A percentile compares a stretch with the other conserved stretches of the same genome.
phyloP scores from a whole-genome alignment of 2,888 invertebrate species.

The Parapristionchus giblindavisi region DNA sequence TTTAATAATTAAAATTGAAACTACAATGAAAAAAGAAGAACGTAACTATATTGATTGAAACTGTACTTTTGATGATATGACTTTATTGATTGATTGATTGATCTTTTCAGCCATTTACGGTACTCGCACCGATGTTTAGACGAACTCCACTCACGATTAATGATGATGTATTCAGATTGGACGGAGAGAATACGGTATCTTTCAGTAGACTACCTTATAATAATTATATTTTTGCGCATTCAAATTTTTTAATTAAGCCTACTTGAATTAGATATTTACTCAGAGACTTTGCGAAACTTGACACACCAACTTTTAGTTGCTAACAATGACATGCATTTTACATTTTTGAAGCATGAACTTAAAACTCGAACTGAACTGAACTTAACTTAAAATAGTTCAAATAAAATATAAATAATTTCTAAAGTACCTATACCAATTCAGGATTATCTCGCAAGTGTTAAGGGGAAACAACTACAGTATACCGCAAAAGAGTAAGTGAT shows the following conservation, averaged over 20 bases:
- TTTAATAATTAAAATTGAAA: neutral
- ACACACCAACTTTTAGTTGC: too few species aligned
- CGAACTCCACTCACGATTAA: constrained; percentile 41
- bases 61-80: neutral
- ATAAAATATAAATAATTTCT: too few species aligned
- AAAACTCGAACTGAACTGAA: too few species aligned
- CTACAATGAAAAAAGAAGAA: neutral
- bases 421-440: too few species aligned
- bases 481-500: neutral
- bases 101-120: constrained; percentile 41
- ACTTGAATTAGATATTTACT: too few species aligned
- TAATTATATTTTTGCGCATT: too few species aligned
- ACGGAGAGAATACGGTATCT: constrained; percentile 17
- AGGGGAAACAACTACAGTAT: constrained; percentile 2
- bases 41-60: neutral
- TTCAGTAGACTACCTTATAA: too few species aligned
- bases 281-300: too few species aligned
- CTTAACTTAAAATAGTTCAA: too few species aligned
- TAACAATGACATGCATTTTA: too few species aligned
- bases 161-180: neutral
- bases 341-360: too few species aligned
- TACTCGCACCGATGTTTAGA: constrained; percentile 55
- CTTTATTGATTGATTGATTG: neutral
- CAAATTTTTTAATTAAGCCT: too few species aligned
- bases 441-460: constrained; percentile 16